phyloP scores from a whole-genome alignment of 1,140 invertebrate genomes.

The Drosophila nasuta region DNA sequence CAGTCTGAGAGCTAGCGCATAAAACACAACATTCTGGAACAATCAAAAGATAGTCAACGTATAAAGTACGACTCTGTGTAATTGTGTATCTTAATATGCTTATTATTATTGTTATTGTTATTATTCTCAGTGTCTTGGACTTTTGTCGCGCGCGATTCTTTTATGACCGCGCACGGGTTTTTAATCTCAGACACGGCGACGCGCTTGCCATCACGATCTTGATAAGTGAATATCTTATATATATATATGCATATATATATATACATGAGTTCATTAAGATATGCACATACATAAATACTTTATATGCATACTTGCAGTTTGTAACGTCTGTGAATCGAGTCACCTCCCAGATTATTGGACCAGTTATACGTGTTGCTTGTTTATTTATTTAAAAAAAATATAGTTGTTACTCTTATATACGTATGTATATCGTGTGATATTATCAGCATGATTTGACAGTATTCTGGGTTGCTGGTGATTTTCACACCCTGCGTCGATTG shows the following conservation, averaged over 20 bases:
- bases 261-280: not conserved
- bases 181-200: slow-evolving; percentile 53
- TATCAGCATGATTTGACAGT: slow-evolving; percentile 66
- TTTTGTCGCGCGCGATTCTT: slow-evolving; percentile 40
- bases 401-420: slow-evolving; percentile 9
- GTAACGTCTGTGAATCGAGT: slow-evolving; percentile 1
- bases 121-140: slow-evolving; percentile 10
- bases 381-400: slow-evolving; percentile 53
- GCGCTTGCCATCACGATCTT: slow-evolving; percentile 33
- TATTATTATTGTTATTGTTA: not conserved
- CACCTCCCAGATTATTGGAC: slow-evolving; percentile 5
- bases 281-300: not conserved
- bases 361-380: slow-evolving; percentile 31
- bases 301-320: slow-evolving; percentile 9
- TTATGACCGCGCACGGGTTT: slow-evolving; percentile 26
- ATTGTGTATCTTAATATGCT: not conserved
- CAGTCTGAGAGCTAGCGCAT: not conserved
- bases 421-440: slow-evolving; percentile 44
- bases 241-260: not conserved
- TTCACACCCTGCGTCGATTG: slow-evolving; percentile 17
- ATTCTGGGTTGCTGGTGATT: slow-evolving; percentile 24
- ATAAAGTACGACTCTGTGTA: not conserved
- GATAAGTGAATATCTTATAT: slow-evolving; percentile 7
- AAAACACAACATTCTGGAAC: slow-evolving; percentile 11
- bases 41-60: not conserved